A percentile compares a stretch with the other conserved stretches of the same genome.
These are phyloP conservation scores for Drosophila melanica DNA, from an alignment of 1,140 invertebrate species.

Conservation along the genomic window DNA sequence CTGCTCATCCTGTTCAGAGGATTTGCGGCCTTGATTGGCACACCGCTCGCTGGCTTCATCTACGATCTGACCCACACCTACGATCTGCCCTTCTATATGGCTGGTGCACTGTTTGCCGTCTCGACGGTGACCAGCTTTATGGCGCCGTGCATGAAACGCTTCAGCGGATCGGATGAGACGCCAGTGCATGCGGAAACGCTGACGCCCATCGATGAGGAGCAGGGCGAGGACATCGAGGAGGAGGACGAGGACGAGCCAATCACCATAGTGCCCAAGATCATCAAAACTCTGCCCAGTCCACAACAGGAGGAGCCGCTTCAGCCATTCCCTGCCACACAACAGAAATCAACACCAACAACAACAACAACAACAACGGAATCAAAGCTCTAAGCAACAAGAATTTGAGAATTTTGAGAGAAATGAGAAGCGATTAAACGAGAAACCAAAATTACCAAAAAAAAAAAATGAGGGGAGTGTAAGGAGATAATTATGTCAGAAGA, in stretches of 20 bases:
- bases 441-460: conserved; percentile 51
- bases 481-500: conserved; percentile 1
- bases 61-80: conserved; percentile 95
- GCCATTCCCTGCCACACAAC: conserved; percentile 50
- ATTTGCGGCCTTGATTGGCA: conserved; percentile 93
- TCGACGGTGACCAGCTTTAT: conserved; percentile 94
- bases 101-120: conserved; percentile 93
- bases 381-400: conserved; percentile 75
- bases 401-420: too few relatives aligned
- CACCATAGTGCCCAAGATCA: conserved; percentile 88
- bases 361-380: conserved; percentile 65
- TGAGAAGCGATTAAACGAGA: conserved; percentile 19
- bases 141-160: conserved; percentile 90
- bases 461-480: conserved; percentile 13
- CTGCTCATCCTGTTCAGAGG: conserved; percentile 97
- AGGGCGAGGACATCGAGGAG: conserved; percentile 90
- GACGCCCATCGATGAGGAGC: conserved; percentile 91
- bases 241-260: conserved; percentile 89
- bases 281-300: conserved; percentile 87
- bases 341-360: conserved; percentile 46
- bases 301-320: conserved; percentile 67
- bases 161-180: conserved; percentile 83
- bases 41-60: conserved; percentile 92
- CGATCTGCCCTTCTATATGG: conserved; percentile 95
- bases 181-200: conserved; percentile 88